Evolutionary conservation across 1,140 invertebrate species (phyloP), one percentile per base, ranked within the genome.

Genomic region (Piezodorus guildinii): DNA sequence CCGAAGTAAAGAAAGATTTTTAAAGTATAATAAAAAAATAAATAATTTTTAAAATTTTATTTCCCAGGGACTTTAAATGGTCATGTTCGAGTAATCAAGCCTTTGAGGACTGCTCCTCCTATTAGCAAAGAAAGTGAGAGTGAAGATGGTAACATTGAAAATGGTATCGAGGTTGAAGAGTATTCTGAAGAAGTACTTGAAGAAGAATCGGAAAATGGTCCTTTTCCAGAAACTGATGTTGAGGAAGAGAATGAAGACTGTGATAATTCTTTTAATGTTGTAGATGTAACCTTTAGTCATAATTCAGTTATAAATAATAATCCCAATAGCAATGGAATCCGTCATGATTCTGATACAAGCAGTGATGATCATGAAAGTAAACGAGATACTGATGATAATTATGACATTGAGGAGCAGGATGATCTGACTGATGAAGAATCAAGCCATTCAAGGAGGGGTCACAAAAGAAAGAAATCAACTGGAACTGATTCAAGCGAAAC

Each of bases 41-140:
- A 17, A n/a, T 39, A 27, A 16, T 30, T 62, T 21, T 39, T n/a
- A 1, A 4, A 23, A 64, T 12, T 27, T 34, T 67, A 66, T 68
- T 62, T 75, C 73, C 10, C 83, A 78, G 21, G 59, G 15, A 19
- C 19, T 46, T 25, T 60, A 30, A 63, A 63, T 52, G 62, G 46
- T 25, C 27, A 46, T n/a, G 46, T 63, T 23, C 43, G 46, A 23
- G 52, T 63, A 14, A 27, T 62, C 25, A 62, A 39, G 21, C 60
- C 60, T 15, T 17, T 62, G 23, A 46, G 45, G 25, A 62, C 19
- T 14, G 14, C 60, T 27, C 16, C 39, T 63, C 15, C 30, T 30
- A 64, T 58, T n/a, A 43, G 65, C 10, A 69, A 73, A 51, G 62
- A 67, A 52, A 66, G 69, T 21, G 67, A 65, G 15, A 62, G 65